Evolutionary conservation across 2,113 vertebrate species (phyloP).

Genomic region (Antechinus stuartii): DNA sequence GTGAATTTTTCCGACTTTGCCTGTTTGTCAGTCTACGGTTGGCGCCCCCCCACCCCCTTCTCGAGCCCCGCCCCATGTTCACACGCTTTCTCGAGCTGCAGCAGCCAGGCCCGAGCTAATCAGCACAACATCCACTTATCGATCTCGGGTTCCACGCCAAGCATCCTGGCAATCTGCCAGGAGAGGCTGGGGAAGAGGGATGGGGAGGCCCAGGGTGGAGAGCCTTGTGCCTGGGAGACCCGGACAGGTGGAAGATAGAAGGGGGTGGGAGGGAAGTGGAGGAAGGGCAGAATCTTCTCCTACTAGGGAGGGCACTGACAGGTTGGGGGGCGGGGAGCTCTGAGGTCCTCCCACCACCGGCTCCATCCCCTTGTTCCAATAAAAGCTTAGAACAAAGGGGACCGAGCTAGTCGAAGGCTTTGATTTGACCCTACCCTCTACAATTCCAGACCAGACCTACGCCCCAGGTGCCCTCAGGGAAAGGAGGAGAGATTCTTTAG

Average conservation of each 20-base stretch:
- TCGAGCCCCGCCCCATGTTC: not conserved
- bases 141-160: conserved; percentile 66
- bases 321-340: conserved; percentile 38
- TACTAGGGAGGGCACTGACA: not conserved
- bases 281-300: not conserved
- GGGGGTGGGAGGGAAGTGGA: not conserved
- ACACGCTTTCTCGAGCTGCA: conserved; percentile 42
- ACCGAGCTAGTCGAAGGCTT: conserved; percentile 72
- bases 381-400: conserved; percentile 80
- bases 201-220: not conserved
- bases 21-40: not conserved
- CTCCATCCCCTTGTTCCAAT: conserved; percentile 72
- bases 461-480: conserved; percentile 61
- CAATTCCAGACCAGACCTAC: conserved; percentile 65
- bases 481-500: not conserved
- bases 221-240: conserved; percentile 7
- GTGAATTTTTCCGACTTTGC: not conserved
- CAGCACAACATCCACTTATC: conserved; percentile 77
- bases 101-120: conserved; percentile 57
- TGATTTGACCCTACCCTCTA: conserved; percentile 80
- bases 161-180: conserved; percentile 39
- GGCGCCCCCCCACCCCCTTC: not conserved
- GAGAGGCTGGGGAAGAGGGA: conserved; percentile 36
- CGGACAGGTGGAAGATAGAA: not conserved
- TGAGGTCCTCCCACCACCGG: conserved; percentile 62